Evolutionary conservation across 1,140 invertebrate genomes (phyloP).

Genomic region (Mizuhopecten yessoensis): DNA sequence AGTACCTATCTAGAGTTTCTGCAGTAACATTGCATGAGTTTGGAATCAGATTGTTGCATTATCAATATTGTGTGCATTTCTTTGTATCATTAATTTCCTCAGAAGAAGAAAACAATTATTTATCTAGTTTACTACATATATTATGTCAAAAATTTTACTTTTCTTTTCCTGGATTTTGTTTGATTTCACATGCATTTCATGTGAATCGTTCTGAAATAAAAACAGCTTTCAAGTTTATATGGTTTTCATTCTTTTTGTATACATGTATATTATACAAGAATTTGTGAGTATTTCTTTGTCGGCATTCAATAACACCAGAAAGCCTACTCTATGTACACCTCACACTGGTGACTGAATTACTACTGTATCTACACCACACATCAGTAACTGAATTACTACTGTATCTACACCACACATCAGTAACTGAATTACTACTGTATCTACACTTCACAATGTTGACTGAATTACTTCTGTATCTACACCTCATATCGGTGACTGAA

Average conservation of each 20-base stretch:
- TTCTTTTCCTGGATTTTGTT: constrained; percentile 39
- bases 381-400: too few species aligned
- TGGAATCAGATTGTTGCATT: constrained; percentile 27
- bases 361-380: too few species aligned
- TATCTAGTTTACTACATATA: constrained; percentile 36
- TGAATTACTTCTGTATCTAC: too few species aligned
- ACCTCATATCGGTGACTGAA: too few species aligned
- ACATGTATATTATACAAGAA: too few species aligned
- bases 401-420: too few species aligned
- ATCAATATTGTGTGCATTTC: constrained; percentile 39
- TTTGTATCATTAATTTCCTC: constrained; percentile 28
- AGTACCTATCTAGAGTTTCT: constrained; percentile 4
- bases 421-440: too few species aligned
- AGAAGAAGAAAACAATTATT: constrained; percentile 40
- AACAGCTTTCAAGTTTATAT: constrained; percentile 21
- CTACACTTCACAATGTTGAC: too few species aligned
- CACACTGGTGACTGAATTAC: too few species aligned
- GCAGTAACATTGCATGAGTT: constrained; percentile 33
- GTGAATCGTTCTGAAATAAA: constrained; percentile 38
- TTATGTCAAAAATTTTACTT: constrained; percentile 29
- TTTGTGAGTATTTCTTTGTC: too few species aligned
- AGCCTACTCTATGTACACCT: too few species aligned
- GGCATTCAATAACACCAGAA: too few species aligned
- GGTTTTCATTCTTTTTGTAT: background rate
- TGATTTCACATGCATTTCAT: constrained; percentile 38